Conservation (phyloP, 2,797 vertebrate genomes). For the Hybognathus amarus region DNA sequence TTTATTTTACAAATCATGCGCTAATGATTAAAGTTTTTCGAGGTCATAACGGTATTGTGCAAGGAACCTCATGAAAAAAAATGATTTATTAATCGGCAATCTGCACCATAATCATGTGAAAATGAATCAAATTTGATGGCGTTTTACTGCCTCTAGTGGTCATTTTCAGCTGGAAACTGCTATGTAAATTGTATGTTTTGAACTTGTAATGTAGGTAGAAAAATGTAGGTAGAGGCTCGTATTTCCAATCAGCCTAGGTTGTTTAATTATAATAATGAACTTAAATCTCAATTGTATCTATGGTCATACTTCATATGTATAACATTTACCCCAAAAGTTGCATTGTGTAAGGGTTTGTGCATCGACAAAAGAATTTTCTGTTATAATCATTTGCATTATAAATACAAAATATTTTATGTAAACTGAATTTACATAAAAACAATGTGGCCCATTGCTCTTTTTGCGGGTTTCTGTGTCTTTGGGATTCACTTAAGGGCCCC, state of each 20-base stretch:
- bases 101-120: not conserved
- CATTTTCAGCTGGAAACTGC: not conserved
- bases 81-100: not conserved
- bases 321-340: constrained; percentile 35
- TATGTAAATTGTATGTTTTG: not conserved
- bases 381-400: constrained; percentile 10
- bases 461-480: constrained; percentile 24
- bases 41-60: not conserved
- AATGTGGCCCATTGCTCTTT: constrained; percentile 22
- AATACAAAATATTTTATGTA: constrained; percentile 22
- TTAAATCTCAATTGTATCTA: constrained; percentile 16
- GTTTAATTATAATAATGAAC: not conserved
- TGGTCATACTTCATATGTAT: constrained; percentile 51
- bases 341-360: constrained; percentile 60
- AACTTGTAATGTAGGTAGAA: not conserved
- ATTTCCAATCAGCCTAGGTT: not conserved
- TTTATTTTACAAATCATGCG: not conserved
- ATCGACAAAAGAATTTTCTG: constrained; percentile 29
- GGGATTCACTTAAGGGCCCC: constrained; percentile 18
- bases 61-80: not conserved
- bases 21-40: not conserved
- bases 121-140: not conserved
- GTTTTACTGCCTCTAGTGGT: not conserved
- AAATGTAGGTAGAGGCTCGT: not conserved
- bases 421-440: constrained; percentile 29